Conservation (phyloP, 2,888 invertebrate species). For the Nemapogon koenigi region DNA sequence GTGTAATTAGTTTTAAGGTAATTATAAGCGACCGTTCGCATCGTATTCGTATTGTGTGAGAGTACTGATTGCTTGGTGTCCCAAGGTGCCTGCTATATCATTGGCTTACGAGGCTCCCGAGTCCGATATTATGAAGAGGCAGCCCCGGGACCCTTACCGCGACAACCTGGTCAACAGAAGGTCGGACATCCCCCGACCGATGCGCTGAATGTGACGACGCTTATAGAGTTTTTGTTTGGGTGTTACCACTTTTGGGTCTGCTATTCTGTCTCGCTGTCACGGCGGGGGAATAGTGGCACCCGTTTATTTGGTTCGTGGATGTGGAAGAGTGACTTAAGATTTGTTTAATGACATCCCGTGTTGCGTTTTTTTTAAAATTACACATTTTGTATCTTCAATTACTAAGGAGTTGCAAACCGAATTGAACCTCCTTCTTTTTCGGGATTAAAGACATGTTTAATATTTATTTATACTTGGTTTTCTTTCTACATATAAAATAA, state of each 20-base stretch:
- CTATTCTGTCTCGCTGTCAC: too few species aligned
- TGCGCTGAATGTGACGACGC: constrained; percentile 25
- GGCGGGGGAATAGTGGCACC: constrained; percentile 47
- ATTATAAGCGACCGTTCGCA: constrained; percentile 15
- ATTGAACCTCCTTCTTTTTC: too few species aligned
- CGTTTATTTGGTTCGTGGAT: constrained; percentile 46
- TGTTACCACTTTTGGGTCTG: constrained; percentile 50
- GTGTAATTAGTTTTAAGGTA: constrained; percentile 36
- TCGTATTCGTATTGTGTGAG: constrained; percentile 31
- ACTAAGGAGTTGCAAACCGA: too few species aligned
- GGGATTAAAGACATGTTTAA: too few species aligned
- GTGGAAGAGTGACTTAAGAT: constrained; percentile 64
- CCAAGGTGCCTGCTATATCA: constrained; percentile 97
- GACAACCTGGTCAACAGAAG: constrained; percentile 99
- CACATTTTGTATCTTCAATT: too few species aligned
- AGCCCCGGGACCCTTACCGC: constrained; percentile 96
- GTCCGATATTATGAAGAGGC: constrained; percentile 99
- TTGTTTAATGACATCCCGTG: too few species aligned
- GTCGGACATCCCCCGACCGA: constrained; percentile 64
- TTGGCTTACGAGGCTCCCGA: constrained; percentile 99
- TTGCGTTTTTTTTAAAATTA: too few species aligned
- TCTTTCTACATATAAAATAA: too few species aligned
- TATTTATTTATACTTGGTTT: too few species aligned
- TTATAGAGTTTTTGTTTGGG: constrained; percentile 47
- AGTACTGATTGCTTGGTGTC: constrained; percentile 63